Evolutionary conservation across 2,797 vertebrate species (phyloP).

Genomic region (Silurus aristotelis): DNA sequence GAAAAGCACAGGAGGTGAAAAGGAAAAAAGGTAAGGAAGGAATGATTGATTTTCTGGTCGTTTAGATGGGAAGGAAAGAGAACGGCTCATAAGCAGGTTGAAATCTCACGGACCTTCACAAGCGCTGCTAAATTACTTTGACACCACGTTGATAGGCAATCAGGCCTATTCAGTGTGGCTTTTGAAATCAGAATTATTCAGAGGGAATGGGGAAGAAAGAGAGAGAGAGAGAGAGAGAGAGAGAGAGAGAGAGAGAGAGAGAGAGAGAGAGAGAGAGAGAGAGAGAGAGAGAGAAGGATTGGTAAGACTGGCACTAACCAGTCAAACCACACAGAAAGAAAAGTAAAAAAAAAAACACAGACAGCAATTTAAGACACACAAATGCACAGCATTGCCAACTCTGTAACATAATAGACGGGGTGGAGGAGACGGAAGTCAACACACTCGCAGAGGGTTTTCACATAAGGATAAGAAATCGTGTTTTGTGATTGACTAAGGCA

Average conservation of each 20-base stretch:
- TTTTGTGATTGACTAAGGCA: slow-evolving; percentile 40
- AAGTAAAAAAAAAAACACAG: slow-evolving; percentile 50
- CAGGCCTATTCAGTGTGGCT: slow-evolving; percentile 65
- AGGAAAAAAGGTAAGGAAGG: slow-evolving; percentile 51
- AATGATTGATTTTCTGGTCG: slow-evolving; percentile 53
- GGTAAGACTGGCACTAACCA: slow-evolving; percentile 56
- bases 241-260: slow-evolving; percentile 1
- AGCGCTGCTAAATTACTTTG: slow-evolving; percentile 48
- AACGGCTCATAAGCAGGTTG: slow-evolving; percentile 23
- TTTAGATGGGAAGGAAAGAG: slow-evolving; percentile 24
- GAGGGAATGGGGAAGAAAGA: slow-evolving; percentile 46
- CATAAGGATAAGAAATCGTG: slow-evolving; percentile 32
- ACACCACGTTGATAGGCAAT: slow-evolving; percentile 65
- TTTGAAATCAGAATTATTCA: slow-evolving; percentile 66
- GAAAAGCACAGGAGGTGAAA: slow-evolving; percentile 40
- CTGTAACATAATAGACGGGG: slow-evolving; percentile 68
- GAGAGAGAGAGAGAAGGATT: not conserved
- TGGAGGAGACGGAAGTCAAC: slow-evolving; percentile 52
- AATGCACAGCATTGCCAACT: slow-evolving; percentile 66
- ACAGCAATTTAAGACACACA: slow-evolving; percentile 61
- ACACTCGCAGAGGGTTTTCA: slow-evolving; percentile 27
- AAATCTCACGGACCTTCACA: slow-evolving; percentile 42
- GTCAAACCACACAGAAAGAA: slow-evolving; percentile 61
- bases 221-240: slow-evolving; percentile 3
- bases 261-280: not conserved